These are phyloP conservation scores for Agraylea sexmaculata DNA, from an alignment of 1,140 invertebrate genomes.

Conservation along the genomic window DNA sequence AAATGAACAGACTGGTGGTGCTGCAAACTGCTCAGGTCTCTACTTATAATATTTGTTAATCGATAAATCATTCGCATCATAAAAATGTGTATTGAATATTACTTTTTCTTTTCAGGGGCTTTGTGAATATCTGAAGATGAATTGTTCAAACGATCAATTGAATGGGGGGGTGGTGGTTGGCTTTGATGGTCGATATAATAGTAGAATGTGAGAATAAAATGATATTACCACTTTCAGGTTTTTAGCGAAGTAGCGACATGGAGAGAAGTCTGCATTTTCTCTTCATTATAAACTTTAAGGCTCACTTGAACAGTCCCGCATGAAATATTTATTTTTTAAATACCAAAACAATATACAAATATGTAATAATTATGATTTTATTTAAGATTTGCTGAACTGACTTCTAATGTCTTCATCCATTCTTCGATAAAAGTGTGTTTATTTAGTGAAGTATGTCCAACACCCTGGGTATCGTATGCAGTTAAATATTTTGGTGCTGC, in stretches of 20 bases:
- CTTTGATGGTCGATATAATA: constrained; percentile 92
- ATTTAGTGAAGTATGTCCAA: constrained; percentile 73
- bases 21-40: constrained; percentile 80
- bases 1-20: constrained; percentile 96
- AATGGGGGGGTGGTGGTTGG: constrained; percentile 77
- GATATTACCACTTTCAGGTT: too few relatives aligned
- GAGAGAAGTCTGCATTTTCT: too few relatives aligned
- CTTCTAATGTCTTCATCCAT: constrained; percentile 71
- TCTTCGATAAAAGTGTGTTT: constrained; percentile 72
- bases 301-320: too few relatives aligned
- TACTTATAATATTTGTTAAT: too few relatives aligned
- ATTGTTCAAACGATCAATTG: constrained; percentile 37
- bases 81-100: constrained; percentile 2
- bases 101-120: constrained; percentile 50
- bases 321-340: too few relatives aligned
- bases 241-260: too few relatives aligned
- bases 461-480: constrained; percentile 85
- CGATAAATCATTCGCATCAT: too few relatives aligned
- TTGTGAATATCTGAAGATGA: constrained; percentile 59
- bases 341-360: too few relatives aligned
- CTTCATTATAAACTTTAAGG: too few relatives aligned
- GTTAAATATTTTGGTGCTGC: constrained; percentile 57
- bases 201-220: constrained; percentile 77
- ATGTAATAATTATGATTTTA: too few relatives aligned
- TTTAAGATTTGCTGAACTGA: constrained; percentile 80